Evolutionary conservation across 2,113 vertebrate species (phyloP), one percentile per base, ranked within the genome.

Genomic region (Microcebus jonahi): DNA sequence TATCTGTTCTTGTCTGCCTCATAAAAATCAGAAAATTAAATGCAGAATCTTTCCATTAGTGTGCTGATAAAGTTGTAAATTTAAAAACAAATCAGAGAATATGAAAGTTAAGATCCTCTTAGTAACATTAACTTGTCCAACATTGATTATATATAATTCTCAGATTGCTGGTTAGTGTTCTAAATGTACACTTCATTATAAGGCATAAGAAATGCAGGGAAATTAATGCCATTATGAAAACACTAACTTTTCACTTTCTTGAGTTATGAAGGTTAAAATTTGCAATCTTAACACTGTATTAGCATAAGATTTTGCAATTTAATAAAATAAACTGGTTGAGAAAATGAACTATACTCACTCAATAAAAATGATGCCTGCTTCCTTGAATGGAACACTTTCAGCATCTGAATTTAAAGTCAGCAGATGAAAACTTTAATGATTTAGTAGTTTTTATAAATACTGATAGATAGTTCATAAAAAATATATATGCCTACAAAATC

Each of bases 71-170:
- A 95, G 87, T 83, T 97, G 75, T 97, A 97, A 95, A 97, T 97
- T 97, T 97, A 92, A 96, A 97, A 98, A 97, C 97, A 97, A 97
- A 97, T 96, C 89, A 96, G 82, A 97, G 73, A 95, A 87, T 96
- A 94, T 91, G 97, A 88, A 96, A 97, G 97, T 95, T 96, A 86
- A 97, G 94, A 96, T 97, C 73, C 73, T 97, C 86, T 93, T 95
- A 97, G 95, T 91, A 93, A 97, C 86, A 98, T 97, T 96, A 96
- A 97, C 91, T 97, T 96, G 97, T 97, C 97, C 59, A 81, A 84
- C 45, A 85, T 3, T 96, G 97, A 97, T 96, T 95, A 98, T 94
- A 97, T 89, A 97, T 97, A 97, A 97, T 97, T 97, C 76, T 27
- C 87, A 80, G 79, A 97, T 90, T 97, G 91, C 82, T 94, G 79